These are phyloP conservation scores for Panopea generosa DNA, from an alignment of 2,888 invertebrate species.

Conservation along the genomic window DNA sequence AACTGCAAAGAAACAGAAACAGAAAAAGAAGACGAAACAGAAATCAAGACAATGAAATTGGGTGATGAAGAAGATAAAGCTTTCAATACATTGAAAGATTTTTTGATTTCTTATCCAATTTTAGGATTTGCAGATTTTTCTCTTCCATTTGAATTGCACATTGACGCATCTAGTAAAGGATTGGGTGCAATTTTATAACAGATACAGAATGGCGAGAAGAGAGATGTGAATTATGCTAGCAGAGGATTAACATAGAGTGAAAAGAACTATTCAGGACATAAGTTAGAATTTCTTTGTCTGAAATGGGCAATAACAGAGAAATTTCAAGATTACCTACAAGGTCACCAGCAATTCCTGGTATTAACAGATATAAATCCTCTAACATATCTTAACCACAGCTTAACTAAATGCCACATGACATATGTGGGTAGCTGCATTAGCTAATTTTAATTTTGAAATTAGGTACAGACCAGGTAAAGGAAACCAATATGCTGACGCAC, in stretches of 20 bases:
- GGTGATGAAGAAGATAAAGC: neutral
- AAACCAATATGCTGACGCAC: neutral
- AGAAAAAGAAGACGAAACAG: conserved; percentile 8
- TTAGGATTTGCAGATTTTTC: conserved; percentile 20
- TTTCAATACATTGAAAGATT: conserved; percentile 15
- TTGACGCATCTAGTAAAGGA: conserved; percentile 18
- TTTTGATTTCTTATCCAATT: conserved; percentile 14
- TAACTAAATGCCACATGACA: neutral
- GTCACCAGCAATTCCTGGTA: neutral
- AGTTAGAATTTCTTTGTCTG: no score
- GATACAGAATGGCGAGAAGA: neutral
- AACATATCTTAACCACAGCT: conserved; percentile 8
- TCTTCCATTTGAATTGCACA: conserved; percentile 22
- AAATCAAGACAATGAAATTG: conserved; percentile 11
- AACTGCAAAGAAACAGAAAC: conserved; percentile 19
- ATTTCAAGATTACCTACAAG: no score
- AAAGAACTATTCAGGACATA: conserved; percentile 3
- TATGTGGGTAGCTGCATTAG: neutral
- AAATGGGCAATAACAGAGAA: conserved; percentile 19
- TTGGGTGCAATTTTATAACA: conserved; percentile 22
- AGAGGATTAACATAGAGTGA: neutral
- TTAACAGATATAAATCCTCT: conserved; percentile 11
- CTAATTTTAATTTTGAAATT: neutral
- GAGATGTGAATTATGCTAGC: conserved; percentile 2
- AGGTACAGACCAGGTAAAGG: neutral